Evolutionary conservation across 2,113 vertebrate species (phyloP), one percentile per base, ranked within the genome.

Genomic region (Miniopterus natalensis): DNA sequence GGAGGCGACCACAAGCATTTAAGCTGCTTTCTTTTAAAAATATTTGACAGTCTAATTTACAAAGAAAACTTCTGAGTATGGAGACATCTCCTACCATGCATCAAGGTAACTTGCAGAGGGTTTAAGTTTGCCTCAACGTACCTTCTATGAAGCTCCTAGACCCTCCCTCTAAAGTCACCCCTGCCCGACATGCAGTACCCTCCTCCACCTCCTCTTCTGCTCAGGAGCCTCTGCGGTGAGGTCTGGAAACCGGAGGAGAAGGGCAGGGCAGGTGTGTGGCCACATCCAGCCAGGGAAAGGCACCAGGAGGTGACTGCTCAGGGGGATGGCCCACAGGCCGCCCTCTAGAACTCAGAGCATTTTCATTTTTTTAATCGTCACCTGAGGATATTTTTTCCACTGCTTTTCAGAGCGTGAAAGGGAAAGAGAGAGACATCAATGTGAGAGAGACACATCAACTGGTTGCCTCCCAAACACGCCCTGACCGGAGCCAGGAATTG

Each of bases 171-270:
- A 71, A 36, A 59, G 8, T 0, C 3, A 10, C 36, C 21, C 21
- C 25, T 55, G 47, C 18, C 80, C 31, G n/a, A 6, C 27, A 31
- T 0, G 18, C 20, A 23, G 25, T n/a, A 14, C 2, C 4, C 29
- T 11, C 36, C 36, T 36, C 36, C 36, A 36, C 36, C 36, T 66
- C 74, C 45, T 27, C 59, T 27, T 12, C 6, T 8, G 11, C 45
- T 15, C 42, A 3, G 65, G 88, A 11, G 63, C 12, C 1, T 23
- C 36, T 4, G 8, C 70, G 40, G 29, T 6, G 5, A 18, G 11
- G 78, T 9, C 47, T 23, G 13, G 75, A 14, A 25, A 25, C 83
- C 29, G 0, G 21, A 11, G 25, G 20, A 14, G 11, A n/a, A 79
- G n/a, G 23, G 21, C n/a, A 70, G 47, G 3, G 47, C 45, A 27